Evolutionary conservation across 2,888 invertebrate genomes (phyloP).

Genomic region (Synergus umbraculus): DNA sequence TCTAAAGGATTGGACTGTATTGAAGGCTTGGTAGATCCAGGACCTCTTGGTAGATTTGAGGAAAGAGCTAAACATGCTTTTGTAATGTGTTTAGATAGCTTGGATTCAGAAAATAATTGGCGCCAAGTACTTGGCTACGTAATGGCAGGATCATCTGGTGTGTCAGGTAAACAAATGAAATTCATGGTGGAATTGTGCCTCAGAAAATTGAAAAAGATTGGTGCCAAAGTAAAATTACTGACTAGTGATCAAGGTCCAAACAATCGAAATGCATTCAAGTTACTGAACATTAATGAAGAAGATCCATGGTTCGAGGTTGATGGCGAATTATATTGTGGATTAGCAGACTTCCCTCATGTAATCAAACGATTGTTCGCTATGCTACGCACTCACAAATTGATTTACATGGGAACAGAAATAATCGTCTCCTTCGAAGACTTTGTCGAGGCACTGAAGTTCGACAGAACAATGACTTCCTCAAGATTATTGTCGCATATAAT

Average conservation of each 20-base stretch:
- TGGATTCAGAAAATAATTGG: slow-evolving; percentile 50
- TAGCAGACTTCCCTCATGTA: slow-evolving; percentile 36
- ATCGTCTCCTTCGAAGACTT: slow-evolving; percentile 41
- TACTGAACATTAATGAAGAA: not conserved
- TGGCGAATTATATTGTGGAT: not conserved
- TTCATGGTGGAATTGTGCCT: slow-evolving; percentile 20
- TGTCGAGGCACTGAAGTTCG: slow-evolving; percentile 15
- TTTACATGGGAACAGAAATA: slow-evolving; percentile 16
- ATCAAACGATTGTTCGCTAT: slow-evolving; percentile 38
- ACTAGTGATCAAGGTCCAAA: slow-evolving; percentile 31
- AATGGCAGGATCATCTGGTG: slow-evolving; percentile 19
- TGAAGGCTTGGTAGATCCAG: slow-evolving; percentile 52
- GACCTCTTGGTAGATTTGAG: slow-evolving; percentile 43
- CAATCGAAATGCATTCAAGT: slow-evolving; percentile 17
- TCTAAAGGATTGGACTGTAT: slow-evolving; percentile 43
- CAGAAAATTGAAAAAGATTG: not conserved
- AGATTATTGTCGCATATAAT: slow-evolving; percentile 39
- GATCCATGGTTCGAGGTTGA: no score
- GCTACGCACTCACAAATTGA: not conserved
- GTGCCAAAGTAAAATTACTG: slow-evolving; percentile 9
- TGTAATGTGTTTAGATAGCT: slow-evolving; percentile 46
- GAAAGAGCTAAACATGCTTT: slow-evolving; percentile 47
- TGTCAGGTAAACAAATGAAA: not conserved
- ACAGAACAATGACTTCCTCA: slow-evolving; percentile 17
- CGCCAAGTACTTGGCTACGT: slow-evolving; percentile 49